A percentile compares a stretch with the other conserved stretches of the same genome.
Evolutionary conservation across 2,113 vertebrate species (phyloP).

Genomic region (Catharus bicknelli): DNA sequence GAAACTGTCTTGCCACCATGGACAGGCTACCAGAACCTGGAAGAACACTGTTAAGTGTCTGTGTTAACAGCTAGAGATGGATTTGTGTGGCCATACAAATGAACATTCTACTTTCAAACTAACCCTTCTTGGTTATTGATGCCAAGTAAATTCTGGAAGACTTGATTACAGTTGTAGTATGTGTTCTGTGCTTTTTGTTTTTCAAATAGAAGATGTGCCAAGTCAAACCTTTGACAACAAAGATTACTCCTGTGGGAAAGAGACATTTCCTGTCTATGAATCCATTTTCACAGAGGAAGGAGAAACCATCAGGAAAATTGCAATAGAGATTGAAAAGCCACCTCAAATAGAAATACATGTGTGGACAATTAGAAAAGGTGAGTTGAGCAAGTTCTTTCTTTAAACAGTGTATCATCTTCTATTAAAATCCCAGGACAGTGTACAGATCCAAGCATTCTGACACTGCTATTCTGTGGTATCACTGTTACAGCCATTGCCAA

Average conservation of each 20-base stretch:
- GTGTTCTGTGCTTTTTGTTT: conserved; percentile 23
- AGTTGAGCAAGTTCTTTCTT: conserved; percentile 26
- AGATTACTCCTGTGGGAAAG: conserved; percentile 79
- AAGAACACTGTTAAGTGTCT: background rate
- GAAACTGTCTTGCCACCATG: background rate
- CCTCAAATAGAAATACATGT: conserved; percentile 78
- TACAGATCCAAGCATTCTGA: background rate
- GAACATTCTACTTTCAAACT: background rate
- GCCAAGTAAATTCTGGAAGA: background rate
- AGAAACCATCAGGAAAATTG: conserved; percentile 80
- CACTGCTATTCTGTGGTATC: background rate
- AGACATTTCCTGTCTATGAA: conserved; percentile 80
- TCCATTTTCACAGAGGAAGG: conserved; percentile 73
- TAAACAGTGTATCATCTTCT: background rate
- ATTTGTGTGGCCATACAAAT: background rate
- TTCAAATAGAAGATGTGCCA: conserved; percentile 74
- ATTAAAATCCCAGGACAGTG: background rate
- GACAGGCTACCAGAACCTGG: background rate
- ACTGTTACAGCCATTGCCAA: background rate
- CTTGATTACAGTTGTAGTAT: background rate
- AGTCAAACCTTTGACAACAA: conserved; percentile 74
- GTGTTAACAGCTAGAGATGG: background rate
- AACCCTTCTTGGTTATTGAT: background rate
- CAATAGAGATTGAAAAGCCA: conserved; percentile 76
- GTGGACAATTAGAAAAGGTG: conserved; percentile 82